phyloP scores from a whole-genome alignment of 2,113 vertebrate species.

The Phyllostomus hastatus region DNA sequence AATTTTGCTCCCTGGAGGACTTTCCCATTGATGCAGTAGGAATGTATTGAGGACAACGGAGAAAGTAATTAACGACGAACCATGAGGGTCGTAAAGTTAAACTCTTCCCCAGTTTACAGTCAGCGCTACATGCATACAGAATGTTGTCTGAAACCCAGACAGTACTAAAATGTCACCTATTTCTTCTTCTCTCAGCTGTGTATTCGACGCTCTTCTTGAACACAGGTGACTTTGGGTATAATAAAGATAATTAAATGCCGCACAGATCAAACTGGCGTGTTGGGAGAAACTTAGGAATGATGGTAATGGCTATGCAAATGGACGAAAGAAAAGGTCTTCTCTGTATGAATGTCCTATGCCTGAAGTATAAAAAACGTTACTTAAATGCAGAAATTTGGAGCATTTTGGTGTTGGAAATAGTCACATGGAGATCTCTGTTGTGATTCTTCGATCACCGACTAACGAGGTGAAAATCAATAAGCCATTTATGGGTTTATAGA shows the following conservation, averaged over 20 bases:
- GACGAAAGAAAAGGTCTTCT: background rate
- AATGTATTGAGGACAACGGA: constrained; percentile 53
- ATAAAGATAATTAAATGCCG: constrained; percentile 34
- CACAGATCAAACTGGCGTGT: background rate
- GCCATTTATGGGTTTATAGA: background rate
- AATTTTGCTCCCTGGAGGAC: constrained; percentile 63
- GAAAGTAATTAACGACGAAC: constrained; percentile 68
- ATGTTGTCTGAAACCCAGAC: constrained; percentile 58
- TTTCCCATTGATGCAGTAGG: constrained; percentile 60
- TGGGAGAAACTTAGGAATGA: background rate
- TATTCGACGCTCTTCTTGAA: constrained; percentile 45
- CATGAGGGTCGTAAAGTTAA: constrained; percentile 59
- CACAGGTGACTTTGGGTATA: constrained; percentile 4
- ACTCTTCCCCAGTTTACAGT: constrained; percentile 56
- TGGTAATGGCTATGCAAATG: background rate
- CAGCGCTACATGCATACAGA: constrained; percentile 28
- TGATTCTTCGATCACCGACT: background rate
- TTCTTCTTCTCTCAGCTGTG: constrained; percentile 47
- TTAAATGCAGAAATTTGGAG: constrained; percentile 12
- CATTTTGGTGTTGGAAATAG: background rate
- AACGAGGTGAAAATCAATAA: background rate
- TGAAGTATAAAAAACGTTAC: background rate
- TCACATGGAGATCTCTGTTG: background rate
- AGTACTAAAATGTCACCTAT: constrained; percentile 38
- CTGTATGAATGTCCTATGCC: background rate